Percentiles rank a stretch among this genome's conserved stretches.
Evolutionary conservation across 2,888 invertebrate genomes (phyloP).

Genomic region (Cerastis rubricosa): DNA sequence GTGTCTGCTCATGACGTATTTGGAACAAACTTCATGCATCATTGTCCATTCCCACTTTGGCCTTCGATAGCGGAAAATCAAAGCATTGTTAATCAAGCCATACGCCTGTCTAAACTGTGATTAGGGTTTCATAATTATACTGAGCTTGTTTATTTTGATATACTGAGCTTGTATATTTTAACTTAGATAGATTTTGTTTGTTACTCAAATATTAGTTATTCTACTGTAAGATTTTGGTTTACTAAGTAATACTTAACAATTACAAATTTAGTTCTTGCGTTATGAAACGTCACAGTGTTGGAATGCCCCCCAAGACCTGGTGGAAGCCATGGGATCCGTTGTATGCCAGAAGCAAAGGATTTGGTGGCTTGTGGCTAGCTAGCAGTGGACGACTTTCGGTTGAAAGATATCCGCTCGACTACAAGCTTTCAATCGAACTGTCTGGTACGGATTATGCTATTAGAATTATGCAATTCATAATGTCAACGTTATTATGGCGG

Average conservation of each 20-base stretch:
- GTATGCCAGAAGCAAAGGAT: neutral
- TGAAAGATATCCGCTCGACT: neutral
- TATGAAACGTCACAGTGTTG: neutral
- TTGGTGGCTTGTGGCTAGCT: neutral
- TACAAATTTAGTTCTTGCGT: neutral
- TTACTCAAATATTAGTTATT: neutral
- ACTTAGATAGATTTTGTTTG: neutral
- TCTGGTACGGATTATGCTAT: neutral
- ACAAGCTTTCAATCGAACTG: neutral
- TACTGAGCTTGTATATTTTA: neutral
- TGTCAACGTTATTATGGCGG: neutral
- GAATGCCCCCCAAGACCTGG: neutral
- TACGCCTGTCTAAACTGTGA: slow-evolving; percentile 30
- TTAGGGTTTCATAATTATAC: slow-evolving; percentile 19
- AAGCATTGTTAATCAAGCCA: slow-evolving; percentile 44
- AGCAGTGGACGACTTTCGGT: neutral
- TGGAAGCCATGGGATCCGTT: neutral
- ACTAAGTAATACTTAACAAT: neutral
- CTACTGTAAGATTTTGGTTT: neutral
- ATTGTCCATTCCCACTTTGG: slow-evolving; percentile 4
- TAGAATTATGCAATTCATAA: neutral
- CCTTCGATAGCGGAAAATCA: slow-evolving; percentile 17
- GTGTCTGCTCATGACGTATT: slow-evolving; percentile 48
- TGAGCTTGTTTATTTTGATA: neutral
- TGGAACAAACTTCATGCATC: slow-evolving; percentile 31